Evolutionary conservation across 2,888 invertebrate species (phyloP), one percentile per base, ranked within the genome.

Genomic region (Xestia xanthographa): DNA sequence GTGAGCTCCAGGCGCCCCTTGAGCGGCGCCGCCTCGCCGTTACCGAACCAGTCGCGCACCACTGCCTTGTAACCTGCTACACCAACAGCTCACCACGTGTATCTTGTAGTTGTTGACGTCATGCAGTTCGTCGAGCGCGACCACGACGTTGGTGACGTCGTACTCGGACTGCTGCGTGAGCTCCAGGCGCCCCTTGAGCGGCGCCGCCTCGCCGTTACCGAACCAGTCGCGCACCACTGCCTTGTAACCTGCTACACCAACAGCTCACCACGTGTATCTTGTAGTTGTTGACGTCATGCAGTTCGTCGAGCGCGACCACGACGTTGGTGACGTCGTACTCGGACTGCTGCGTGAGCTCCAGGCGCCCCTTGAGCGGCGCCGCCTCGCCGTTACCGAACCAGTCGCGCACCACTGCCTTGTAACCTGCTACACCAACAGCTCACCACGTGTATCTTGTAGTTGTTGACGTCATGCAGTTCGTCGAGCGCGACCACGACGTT

Each of bases 201-300:
- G 93, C 56, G 97, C 93, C 0, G 95, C 93, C 78, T 97, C 97
- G 0, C 98, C 98, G 93, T 98, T 98, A 9, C 98, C 98, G 93
- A 98, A 98, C 99, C 99, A 99, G 90, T 98, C 98, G 88, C 97
- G 98, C 0, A 98, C 98, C 1, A 99, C n/a, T n/a, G n/a, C n/a
- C 12, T 1, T n/a, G 5, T 12, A 12, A 12, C 20, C 45, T 12
- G 20, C 4, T 43, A 17, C n/a, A 4, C 3, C 12, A 2, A n/a
- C 0, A 1, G 84, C 97, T 95, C 92, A 98, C 98, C 97, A 97
- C 97, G 89, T 99, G 99, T 82, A 99, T 97, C 90, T 98, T 98
- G 92, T 98, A 99, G 72, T 98, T 98, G 82, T 97, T 97, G 74
- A 97, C 97, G 79, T 97, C 97, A 0, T 90, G 89, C 26, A 99